These are phyloP conservation scores for Tetramorium bicarinatum DNA, from an alignment of 2,888 invertebrate genomes.

Conservation along the genomic window DNA sequence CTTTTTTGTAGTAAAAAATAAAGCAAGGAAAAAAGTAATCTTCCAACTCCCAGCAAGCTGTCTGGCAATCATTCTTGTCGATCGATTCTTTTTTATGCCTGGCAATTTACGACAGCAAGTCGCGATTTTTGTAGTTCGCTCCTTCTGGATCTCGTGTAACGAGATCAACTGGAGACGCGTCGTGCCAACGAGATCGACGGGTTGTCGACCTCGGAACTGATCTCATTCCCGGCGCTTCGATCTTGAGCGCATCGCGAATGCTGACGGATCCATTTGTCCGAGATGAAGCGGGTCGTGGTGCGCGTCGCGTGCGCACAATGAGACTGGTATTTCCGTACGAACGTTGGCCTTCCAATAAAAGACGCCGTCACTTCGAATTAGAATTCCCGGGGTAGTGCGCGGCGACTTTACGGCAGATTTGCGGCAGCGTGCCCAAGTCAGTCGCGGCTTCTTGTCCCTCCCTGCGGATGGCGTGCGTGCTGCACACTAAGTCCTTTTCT, in stretches of 20 bases:
- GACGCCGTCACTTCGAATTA: slow-evolving; percentile 66
- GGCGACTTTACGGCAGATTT: slow-evolving; percentile 61
- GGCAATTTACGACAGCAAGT: neutral
- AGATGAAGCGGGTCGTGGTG: slow-evolving; percentile 37
- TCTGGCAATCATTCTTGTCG: neutral
- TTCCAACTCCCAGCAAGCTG: neutral
- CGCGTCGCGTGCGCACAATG: slow-evolving; percentile 58
- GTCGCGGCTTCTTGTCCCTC: slow-evolving; percentile 33
- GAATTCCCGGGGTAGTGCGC: slow-evolving; percentile 56
- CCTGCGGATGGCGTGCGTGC: neutral
- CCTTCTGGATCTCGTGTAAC: neutral
- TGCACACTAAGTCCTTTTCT: neutral
- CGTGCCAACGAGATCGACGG: slow-evolving; percentile 24
- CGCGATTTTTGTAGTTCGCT: neutral
- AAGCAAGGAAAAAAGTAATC: neutral
- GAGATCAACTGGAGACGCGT: neutral
- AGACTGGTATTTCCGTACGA: slow-evolving; percentile 61
- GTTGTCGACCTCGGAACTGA: slow-evolving; percentile 35
- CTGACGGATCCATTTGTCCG: slow-evolving; percentile 68
- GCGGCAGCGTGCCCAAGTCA: slow-evolving; percentile 47
- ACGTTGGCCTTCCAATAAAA: slow-evolving; percentile 59
- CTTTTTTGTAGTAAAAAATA: neutral
- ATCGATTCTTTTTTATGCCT: neutral
- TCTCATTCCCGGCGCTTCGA: slow-evolving; percentile 37
- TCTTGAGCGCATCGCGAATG: slow-evolving; percentile 6